Conservation (phyloP, 1,140 invertebrate genomes). For the Anadara kagoshimensis region DNA sequence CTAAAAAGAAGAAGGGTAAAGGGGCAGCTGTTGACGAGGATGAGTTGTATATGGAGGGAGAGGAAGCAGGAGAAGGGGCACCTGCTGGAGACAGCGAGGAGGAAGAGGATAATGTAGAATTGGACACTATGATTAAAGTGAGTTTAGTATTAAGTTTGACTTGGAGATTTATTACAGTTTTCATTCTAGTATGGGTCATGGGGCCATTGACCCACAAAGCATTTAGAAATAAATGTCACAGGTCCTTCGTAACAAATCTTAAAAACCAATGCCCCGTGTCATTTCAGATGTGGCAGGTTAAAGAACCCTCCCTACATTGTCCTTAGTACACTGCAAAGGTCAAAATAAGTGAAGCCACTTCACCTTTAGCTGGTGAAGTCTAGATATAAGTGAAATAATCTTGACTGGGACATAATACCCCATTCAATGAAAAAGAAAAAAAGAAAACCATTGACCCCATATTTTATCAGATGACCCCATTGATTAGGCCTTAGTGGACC, state of each 20-base stretch:
- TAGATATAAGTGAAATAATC: too few species aligned
- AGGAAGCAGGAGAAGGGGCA: constrained; percentile 56
- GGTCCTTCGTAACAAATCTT: not conserved
- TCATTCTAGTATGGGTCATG: not conserved
- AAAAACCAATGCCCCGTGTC: not conserved
- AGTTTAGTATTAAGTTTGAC: constrained; percentile 4
- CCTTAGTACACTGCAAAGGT: not conserved
- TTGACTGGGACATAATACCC: too few species aligned
- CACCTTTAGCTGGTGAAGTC: too few species aligned
- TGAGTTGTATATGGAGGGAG: constrained; percentile 20
- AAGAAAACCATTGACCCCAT: too few species aligned
- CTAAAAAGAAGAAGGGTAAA: constrained; percentile 75
- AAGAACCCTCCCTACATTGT: not conserved
- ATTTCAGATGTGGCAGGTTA: not conserved
- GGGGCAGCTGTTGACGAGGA: constrained; percentile 63
- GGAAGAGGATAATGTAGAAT: constrained; percentile 80
- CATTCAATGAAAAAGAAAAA: too few species aligned
- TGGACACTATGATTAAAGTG: constrained; percentile 88
- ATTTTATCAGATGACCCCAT: too few species aligned
- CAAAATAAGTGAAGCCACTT: too few species aligned
- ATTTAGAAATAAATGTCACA: not conserved
- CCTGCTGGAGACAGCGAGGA: constrained; percentile 75
- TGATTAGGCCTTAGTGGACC: too few species aligned
- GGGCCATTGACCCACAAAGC: not conserved
- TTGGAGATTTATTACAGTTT: too few species aligned